Evolutionary conservation across 2,797 vertebrate species (phyloP), one percentile per base, ranked within the genome.

Genomic region (Nyctibius grandis): DNA sequence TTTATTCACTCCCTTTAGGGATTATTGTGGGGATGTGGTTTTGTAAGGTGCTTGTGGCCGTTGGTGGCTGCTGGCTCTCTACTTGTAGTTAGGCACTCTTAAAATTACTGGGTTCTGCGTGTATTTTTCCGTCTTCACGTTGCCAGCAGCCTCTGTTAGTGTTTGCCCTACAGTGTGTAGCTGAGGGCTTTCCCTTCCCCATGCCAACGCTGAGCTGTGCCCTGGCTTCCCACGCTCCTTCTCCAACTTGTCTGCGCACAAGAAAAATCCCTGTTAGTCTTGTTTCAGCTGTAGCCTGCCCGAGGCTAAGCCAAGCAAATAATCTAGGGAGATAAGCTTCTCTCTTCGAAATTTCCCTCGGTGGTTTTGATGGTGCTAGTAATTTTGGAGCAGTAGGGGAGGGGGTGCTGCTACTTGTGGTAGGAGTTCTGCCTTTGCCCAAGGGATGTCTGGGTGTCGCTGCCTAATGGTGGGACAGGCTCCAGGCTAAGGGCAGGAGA

Each of bases 171-270:
- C 38, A 28, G n/a, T 3, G 15, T n/a, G 16, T 12, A 38, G 51
- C 21, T 1, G 3, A 50, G 36, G n/a, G 53, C 56, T 85, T 74
- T 67, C 15, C 51, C 45, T 36, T 88, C 36, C 34, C 59, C 1
- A 0, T 47, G 54, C 63, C 2, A 6, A 31, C 0, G 0, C 65
- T 64, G 15, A 59, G 67, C 60, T 9, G 1, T 51, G 53, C 45
- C 51, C 26, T 42, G 78, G 29, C 26, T 86, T 88, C 53, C 47
- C 33, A 5, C 40, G 29, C 65, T 93, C 60, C 50, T 87, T 65
- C 76, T 91, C 83, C 85, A 26, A 9, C 31, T 83, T 54, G 11
- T 67, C 73, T 83, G 68, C 53, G 60, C 31, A 26, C 38, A 63
- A 48, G 36, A 77, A 74, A 86, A 88, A 68, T 76, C 74, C 57